A percentile compares a stretch with the other conserved stretches of the same genome.
Conservation (phyloP, 1,140 invertebrate genomes). For the Ganaspis sp. region DNA sequence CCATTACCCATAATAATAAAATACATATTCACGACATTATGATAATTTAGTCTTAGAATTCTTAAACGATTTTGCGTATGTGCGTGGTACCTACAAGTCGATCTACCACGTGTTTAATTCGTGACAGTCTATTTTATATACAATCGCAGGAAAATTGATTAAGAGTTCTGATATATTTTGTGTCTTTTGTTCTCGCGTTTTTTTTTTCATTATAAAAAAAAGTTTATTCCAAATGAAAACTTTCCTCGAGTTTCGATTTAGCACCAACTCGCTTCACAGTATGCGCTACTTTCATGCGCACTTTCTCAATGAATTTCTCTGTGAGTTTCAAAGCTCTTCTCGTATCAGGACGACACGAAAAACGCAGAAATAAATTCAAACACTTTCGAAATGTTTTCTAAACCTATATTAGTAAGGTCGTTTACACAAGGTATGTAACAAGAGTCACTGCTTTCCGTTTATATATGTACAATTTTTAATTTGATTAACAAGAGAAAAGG, state of each 20-base stretch:
- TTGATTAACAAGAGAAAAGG: slow-evolving; percentile 47
- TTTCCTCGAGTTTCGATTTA: neutral
- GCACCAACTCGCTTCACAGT: neutral
- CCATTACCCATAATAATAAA: slow-evolving; percentile 69
- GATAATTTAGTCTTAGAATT: slow-evolving; percentile 63
- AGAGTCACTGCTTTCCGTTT: slow-evolving; percentile 62
- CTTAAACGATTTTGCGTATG: slow-evolving; percentile 61
- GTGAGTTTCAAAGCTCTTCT: slow-evolving; percentile 2
- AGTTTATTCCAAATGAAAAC: neutral
- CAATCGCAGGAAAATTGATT: slow-evolving; percentile 66
- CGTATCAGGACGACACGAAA: slow-evolving; percentile 7
- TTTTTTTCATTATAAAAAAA: slow-evolving; percentile 18
- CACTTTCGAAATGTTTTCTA: slow-evolving; percentile 53
- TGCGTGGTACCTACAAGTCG: slow-evolving; percentile 61
- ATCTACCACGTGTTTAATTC: slow-evolving; percentile 53
- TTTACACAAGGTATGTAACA: slow-evolving; percentile 66
- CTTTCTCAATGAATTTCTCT: neutral
- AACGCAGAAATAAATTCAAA: slow-evolving; percentile 43
- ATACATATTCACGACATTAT: slow-evolving; percentile 72
- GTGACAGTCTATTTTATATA: slow-evolving; percentile 59
- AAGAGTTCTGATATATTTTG: slow-evolving; percentile 68
- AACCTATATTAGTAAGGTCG: slow-evolving; percentile 54
- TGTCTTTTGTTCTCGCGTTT: slow-evolving; percentile 42
- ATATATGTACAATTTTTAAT: slow-evolving; percentile 62
- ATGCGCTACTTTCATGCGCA: neutral